A percentile compares a stretch with the other conserved stretches of the same genome.
Conservation (phyloP, 1,140 invertebrate genomes). For the Tetraneura akinire region DNA sequence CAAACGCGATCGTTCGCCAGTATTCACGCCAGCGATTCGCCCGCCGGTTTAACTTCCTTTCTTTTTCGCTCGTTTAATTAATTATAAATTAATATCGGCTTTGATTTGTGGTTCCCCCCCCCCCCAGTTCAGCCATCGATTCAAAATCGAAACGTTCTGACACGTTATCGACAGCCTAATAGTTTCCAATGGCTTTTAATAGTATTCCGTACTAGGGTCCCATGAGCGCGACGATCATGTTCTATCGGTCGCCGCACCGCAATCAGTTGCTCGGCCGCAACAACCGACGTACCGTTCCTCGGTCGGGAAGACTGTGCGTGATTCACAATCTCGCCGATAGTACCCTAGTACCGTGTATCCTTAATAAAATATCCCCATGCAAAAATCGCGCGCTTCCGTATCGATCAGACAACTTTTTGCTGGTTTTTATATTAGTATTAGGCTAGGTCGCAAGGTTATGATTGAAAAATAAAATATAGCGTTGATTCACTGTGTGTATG, state of each 20-base stretch:
- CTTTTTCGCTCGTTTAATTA: not conserved
- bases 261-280: not conserved
- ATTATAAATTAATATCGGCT: not conserved
- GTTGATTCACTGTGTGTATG: too few relatives aligned
- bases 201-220: conserved; percentile 32
- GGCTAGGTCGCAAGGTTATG: too few relatives aligned
- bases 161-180: conserved; percentile 27
- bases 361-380: conserved; percentile 33
- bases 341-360: conserved; percentile 24
- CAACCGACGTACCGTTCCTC: not conserved
- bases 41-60: too few relatives aligned
- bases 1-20: too few relatives aligned
- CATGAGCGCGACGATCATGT: not conserved
- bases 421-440: too few relatives aligned
- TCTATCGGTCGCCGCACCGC: not conserved
- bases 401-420: too few relatives aligned
- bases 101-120: too few relatives aligned
- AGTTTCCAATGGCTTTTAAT: conserved; percentile 47
- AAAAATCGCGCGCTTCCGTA: too few relatives aligned
- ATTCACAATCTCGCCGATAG: not conserved
- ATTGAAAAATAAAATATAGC: too few relatives aligned
- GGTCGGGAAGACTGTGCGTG: too few relatives aligned
- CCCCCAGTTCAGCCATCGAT: conserved; percentile 13
- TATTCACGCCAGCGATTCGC: too few relatives aligned
- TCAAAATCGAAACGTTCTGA: not conserved